Conservation (phyloP, 2,113 vertebrate genomes). For the Heterocephalus glaber region DNA sequence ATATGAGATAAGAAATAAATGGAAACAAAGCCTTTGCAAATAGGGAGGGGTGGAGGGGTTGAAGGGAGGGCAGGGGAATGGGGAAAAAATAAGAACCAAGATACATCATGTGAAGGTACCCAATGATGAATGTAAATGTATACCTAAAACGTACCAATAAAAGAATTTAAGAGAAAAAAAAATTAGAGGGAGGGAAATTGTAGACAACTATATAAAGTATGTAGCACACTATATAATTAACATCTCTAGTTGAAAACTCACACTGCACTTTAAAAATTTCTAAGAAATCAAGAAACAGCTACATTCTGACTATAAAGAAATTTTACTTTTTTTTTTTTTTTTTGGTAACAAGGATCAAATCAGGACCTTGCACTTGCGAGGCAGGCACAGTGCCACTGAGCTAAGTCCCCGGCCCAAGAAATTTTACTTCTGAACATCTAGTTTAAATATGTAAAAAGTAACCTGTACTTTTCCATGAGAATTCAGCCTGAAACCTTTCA, state of each 20-base stretch:
- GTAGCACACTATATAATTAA: neutral
- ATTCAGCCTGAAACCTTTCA: neutral
- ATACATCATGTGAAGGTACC: too few species aligned
- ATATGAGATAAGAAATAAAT: too few species aligned
- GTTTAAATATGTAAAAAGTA: conserved; percentile 16
- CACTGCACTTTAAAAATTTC: neutral
- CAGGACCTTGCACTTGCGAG: too few species aligned
- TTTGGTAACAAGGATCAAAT: too few species aligned
- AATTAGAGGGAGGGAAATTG: neutral
- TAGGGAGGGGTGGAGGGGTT: too few species aligned
- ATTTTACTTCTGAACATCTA: conserved; percentile 23
- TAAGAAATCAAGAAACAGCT: conserved; percentile 10
- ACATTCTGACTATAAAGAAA: neutral
- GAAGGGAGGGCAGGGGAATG: too few species aligned
- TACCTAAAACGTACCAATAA: too few species aligned
- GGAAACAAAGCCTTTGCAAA: too few species aligned
- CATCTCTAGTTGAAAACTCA: neutral
- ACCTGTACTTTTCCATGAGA: neutral
- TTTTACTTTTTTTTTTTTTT: neutral
- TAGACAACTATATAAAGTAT: neutral
- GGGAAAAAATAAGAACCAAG: too few species aligned
- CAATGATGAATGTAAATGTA: too few species aligned
- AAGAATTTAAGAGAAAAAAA: too few species aligned
- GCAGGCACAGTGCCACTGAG: too few species aligned
- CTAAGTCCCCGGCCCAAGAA: neutral